phyloP scores from a whole-genome alignment of 2,113 vertebrate species.

The Ceratotherium simum region DNA sequence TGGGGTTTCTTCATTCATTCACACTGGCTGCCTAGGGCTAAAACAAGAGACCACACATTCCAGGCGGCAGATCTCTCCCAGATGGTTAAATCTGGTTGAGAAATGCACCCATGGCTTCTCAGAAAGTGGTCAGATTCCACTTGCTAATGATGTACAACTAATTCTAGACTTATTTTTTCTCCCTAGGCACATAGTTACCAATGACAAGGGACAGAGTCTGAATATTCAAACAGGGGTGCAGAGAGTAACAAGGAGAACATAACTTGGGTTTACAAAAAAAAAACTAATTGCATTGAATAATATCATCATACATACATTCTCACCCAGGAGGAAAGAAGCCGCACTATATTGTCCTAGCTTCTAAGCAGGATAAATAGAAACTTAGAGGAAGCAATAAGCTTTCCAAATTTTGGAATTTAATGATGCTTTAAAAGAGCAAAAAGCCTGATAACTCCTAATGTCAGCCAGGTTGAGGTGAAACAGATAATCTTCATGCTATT shows the following conservation, averaged over 20 bases:
- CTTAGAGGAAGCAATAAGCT: background rate
- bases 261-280: background rate
- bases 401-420: conserved; percentile 20
- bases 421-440: background rate
- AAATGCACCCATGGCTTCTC: background rate
- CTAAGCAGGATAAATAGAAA: background rate
- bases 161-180: background rate
- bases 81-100: background rate
- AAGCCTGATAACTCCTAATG: background rate
- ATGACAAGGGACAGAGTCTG: background rate
- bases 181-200: background rate
- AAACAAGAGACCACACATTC: background rate
- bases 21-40: background rate
- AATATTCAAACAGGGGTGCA: background rate
- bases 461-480: background rate
- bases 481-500: background rate
- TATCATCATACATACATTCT: background rate
- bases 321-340: background rate
- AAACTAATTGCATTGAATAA: conserved; percentile 13
- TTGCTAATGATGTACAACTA: background rate
- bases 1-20: background rate
- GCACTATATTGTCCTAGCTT: background rate
- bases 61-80: background rate
- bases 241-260: background rate
- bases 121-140: background rate